Conservation (phyloP, 2,113 vertebrate species). For the Xiphophorus maculatus region DNA sequence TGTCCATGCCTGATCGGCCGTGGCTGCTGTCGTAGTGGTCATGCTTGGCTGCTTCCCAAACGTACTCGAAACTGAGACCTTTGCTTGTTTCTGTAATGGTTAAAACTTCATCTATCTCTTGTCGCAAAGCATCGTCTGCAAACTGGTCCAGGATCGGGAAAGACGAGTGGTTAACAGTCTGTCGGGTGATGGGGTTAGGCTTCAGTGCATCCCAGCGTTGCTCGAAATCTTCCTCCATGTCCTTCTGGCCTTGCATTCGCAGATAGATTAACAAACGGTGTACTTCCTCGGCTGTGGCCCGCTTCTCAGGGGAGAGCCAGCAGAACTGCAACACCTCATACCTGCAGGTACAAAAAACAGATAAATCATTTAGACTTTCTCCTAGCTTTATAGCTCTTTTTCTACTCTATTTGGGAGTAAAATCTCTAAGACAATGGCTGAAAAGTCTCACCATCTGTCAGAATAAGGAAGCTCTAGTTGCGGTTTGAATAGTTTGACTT, state of each 20-base stretch:
- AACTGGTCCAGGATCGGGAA: conserved; percentile 96
- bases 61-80: conserved; percentile 95
- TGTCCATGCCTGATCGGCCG: conserved; percentile 78
- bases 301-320: conserved; percentile 91
- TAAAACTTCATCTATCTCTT: conserved; percentile 94
- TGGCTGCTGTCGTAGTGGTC: conserved; percentile 90
- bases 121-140: conserved; percentile 84
- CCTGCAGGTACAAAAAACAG: conserved; percentile 74
- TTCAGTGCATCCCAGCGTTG: conserved; percentile 95
- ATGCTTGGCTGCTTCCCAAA: conserved; percentile 95
- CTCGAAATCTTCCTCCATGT: conserved; percentile 90
- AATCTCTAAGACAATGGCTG: background rate
- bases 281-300: conserved; percentile 93
- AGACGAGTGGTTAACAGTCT: conserved; percentile 85
- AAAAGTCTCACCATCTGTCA: conserved; percentile 88
- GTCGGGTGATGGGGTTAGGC: conserved; percentile 84
- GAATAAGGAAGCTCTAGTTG: conserved; percentile 92
- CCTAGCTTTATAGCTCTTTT: background rate
- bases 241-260: conserved; percentile 94
- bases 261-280: conserved; percentile 93
- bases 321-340: conserved; percentile 96
- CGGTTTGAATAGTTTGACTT: conserved; percentile 89
- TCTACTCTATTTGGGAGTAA: background rate
- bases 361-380: background rate
- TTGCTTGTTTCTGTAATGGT: conserved; percentile 96